Base-by-base conservation (phyloP, 1,140 invertebrate genomes). In the Bacillus rossius region DNA sequence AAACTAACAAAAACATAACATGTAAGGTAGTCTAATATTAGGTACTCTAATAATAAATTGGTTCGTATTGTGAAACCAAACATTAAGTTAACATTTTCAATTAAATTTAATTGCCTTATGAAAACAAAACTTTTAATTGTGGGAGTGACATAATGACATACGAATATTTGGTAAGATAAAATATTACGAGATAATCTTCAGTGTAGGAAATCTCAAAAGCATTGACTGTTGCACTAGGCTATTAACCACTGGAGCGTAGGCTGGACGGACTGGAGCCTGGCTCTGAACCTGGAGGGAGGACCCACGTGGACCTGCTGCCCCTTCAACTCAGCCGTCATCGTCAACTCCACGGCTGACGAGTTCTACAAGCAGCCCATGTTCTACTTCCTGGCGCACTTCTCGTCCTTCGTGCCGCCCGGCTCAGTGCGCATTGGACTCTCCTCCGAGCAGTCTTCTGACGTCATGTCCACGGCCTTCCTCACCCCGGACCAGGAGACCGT, bases 211-310 rank as follows among this genome's bases (percentile, higher is more conserved):
- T n/a, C n/a, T n/a, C n/a, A n/a, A n/a, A n/a, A n/a, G n/a, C n/a
- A n/a, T n/a, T n/a, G n/a, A n/a, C n/a, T n/a, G n/a, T n/a, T n/a
- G n/a, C n/a, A n/a, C n/a, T n/a, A 45, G 43, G 13, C 5, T 25
- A 8, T 45, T 38, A 85, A 85, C 62, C 79, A 88, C 67, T 83
- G 73, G 68, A 79, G 79, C 55, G 84, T 78, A 69, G 76, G 80
- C 1, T 84, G 81, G 81, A 75, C 78, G 26, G 84, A 86, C 66
- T 87, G 85, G 85, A 86, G 86, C 66, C 66, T 86, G 22, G 80
- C 75, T 4, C 64, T 86, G 19, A 71, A 83, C 65, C 61, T 74
- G 60, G 59, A 73, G 42, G 84, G 83, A 50, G 83, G 83, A 8
- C 82, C 82, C 13, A 85, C 81, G 67, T 85, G 81, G 80, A 77